Percentiles rank a stretch among this genome's conserved stretches.
Conservation (phyloP, 2,797 vertebrate species). For the Coluber constrictor region DNA sequence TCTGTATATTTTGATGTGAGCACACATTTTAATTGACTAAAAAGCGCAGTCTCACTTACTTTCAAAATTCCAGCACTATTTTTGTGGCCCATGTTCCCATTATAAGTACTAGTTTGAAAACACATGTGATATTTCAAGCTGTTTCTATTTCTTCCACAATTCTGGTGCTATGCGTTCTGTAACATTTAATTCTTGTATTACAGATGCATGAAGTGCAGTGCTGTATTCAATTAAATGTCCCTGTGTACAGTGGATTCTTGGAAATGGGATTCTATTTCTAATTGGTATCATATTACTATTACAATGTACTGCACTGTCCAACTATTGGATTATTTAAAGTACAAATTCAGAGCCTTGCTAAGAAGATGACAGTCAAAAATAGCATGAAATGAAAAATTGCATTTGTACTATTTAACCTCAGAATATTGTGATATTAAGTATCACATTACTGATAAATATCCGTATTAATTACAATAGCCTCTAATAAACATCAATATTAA, state of each 20-base stretch:
- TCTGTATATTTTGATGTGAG: not conserved
- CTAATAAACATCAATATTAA: not conserved
- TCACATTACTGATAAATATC: not conserved
- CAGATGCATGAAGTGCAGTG: not conserved
- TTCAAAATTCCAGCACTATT: not conserved
- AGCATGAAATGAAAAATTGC: not conserved
- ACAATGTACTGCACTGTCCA: not conserved
- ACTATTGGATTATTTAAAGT: not conserved
- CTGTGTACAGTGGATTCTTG: not conserved
- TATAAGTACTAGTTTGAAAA: not conserved
- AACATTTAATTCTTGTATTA: not conserved
- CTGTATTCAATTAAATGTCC: not conserved
- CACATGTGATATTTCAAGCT: not conserved
- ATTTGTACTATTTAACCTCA: not conserved
- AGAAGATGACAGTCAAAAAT: not conserved
- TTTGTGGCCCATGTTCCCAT: not conserved
- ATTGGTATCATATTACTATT: not conserved
- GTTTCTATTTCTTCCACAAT: not conserved
- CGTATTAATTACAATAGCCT: not conserved
- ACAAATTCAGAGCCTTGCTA: not conserved
- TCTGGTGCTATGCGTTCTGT: not conserved
- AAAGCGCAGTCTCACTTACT: not conserved
- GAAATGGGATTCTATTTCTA: not conserved
- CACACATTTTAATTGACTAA: not conserved
- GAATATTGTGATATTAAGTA: not conserved